phyloP scores from a whole-genome alignment of 1,140 invertebrate genomes.

The Thaumetopoea pityocampa region DNA sequence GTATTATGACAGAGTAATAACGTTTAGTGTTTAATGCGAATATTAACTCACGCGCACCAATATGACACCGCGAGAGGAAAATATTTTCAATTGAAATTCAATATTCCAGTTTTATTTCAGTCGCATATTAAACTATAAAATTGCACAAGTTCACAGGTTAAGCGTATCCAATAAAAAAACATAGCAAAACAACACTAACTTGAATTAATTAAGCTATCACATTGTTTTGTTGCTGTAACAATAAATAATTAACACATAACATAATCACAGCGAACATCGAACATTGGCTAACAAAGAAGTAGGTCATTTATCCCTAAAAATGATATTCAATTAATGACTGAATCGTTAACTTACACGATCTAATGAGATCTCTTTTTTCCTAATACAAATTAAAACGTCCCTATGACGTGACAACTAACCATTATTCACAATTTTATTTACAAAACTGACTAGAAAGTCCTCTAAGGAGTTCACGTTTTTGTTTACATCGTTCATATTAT shows the following conservation, averaged over 20 bases:
- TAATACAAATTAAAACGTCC: constrained; percentile 69
- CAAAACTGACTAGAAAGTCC: constrained; percentile 70
- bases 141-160: constrained; percentile 45
- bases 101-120: constrained; percentile 24
- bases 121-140: constrained; percentile 28
- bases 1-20: constrained; percentile 75
- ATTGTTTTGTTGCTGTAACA: constrained; percentile 64
- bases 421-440: constrained; percentile 72
- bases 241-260: constrained; percentile 72
- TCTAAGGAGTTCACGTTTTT: constrained; percentile 58
- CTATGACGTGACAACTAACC: constrained; percentile 62
- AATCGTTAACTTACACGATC: constrained; percentile 69
- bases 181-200: constrained; percentile 64
- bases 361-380: constrained; percentile 71
- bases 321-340: constrained; percentile 71
- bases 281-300: constrained; percentile 72
- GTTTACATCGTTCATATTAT: constrained; percentile 45
- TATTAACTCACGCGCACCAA: constrained; percentile 52
- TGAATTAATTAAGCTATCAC: constrained; percentile 65
- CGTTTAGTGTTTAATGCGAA: constrained; percentile 71
- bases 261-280: constrained; percentile 73
- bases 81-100: not conserved
- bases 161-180: constrained; percentile 52
- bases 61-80: constrained; percentile 4
- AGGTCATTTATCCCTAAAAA: constrained; percentile 61